A percentile compares a stretch with the other conserved stretches of the same genome.
phyloP scores from a whole-genome alignment of 2,113 vertebrate species.

The Daphoenositta chrysoptera region DNA sequence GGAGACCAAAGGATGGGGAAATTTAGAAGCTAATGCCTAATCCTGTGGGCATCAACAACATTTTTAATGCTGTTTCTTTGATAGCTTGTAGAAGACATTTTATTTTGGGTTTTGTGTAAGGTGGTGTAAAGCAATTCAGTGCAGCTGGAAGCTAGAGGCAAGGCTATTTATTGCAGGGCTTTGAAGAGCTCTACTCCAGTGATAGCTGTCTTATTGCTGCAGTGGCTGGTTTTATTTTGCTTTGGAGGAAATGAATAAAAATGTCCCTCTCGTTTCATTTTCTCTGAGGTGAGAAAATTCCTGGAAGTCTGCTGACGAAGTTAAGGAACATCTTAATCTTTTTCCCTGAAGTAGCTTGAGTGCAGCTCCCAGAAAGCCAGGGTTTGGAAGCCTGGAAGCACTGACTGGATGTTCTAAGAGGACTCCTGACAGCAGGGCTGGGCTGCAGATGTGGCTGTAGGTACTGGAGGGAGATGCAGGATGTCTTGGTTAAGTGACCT shows the following conservation, averaged over 20 bases:
- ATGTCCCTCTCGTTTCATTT: not conserved
- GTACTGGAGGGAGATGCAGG: not conserved
- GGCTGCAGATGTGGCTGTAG: not conserved
- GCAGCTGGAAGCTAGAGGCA: not conserved
- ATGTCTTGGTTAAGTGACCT: not conserved
- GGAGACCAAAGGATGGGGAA: not conserved
- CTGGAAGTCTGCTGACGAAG: not conserved
- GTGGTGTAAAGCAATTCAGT: not conserved
- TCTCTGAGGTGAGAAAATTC: not conserved
- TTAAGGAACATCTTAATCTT: not conserved
- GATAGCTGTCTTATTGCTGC: not conserved
- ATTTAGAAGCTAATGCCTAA: not conserved
- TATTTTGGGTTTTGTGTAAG: not conserved
- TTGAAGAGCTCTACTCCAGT: not conserved
- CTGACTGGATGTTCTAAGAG: not conserved
- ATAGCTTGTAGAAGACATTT: not conserved
- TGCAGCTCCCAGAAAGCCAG: not conserved
- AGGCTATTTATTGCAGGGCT: not conserved
- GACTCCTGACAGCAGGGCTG: not conserved
- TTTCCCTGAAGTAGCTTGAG: not conserved
- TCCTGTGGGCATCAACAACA: not conserved
- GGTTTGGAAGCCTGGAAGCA: not conserved
- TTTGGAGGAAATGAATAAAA: not conserved
- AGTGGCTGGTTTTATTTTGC: not conserved
- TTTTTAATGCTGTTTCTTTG: not conserved